Evolutionary conservation across 2,113 vertebrate genomes (phyloP).

Genomic region (Stegastes partitus): DNA sequence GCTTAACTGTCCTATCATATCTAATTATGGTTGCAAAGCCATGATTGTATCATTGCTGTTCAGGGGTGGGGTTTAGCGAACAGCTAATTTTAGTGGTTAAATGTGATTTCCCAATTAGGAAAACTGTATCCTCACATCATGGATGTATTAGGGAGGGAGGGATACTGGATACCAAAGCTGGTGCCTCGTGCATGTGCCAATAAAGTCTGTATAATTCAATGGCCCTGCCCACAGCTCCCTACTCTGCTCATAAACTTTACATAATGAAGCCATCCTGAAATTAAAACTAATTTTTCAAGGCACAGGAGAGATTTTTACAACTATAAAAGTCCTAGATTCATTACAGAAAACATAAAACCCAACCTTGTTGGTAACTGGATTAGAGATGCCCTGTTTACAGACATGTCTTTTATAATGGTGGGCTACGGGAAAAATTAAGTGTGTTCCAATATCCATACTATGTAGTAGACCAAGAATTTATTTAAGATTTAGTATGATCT

Average conservation of each 20-base stretch:
- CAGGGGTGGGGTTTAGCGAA: conserved; percentile 22
- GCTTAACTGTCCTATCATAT: not conserved
- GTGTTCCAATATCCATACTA: no score
- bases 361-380: not conserved
- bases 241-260: no score
- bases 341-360: no score
- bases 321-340: not conserved
- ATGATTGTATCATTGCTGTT: not conserved
- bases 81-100: not conserved
- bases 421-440: no score
- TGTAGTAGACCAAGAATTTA: no score
- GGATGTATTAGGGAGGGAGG: conserved; percentile 17
- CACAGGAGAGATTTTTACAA: not conserved
- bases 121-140: conserved; percentile 18
- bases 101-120: conserved; percentile 3
- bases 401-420: not conserved
- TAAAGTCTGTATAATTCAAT: no score
- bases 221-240: no score
- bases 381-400: not conserved
- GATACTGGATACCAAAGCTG: not conserved
- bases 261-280: no score
- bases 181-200: no score
- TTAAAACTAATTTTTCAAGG: no score
- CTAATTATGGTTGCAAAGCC: not conserved
- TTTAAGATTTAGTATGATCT: no score